Evolutionary conservation across 2,888 invertebrate species (phyloP).

Genomic region (Eumacrocentrus americanus): DNA sequence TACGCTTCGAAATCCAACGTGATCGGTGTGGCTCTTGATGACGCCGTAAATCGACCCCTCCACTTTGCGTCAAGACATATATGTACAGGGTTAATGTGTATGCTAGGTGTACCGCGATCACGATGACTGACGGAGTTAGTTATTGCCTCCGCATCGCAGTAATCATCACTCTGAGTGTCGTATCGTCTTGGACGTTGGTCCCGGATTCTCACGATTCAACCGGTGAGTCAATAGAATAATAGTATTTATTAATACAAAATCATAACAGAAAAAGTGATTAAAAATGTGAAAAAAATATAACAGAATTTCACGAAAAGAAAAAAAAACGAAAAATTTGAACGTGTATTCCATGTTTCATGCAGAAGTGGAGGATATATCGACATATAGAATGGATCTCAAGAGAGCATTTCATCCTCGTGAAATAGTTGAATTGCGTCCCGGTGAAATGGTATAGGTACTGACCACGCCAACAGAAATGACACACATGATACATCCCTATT

Average conservation of each 20-base stretch:
- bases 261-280: neutral
- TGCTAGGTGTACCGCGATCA: conserved; percentile 39
- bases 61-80: conserved; percentile 31
- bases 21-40: neutral
- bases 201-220: conserved; percentile 24
- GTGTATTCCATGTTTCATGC: neutral
- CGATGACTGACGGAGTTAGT: conserved; percentile 41
- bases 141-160: conserved; percentile 37
- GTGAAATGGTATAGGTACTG: neutral
- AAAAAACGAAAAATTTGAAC: neutral
- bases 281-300: neutral
- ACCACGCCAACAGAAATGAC: no score
- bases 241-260: conserved; percentile 12
- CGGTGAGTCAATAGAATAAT: conserved; percentile 34
- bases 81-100: conserved; percentile 39
- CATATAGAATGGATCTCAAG: neutral
- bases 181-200: no score
- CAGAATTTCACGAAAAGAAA: neutral
- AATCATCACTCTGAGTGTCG: conserved; percentile 32
- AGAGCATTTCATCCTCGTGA: neutral
- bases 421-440: neutral
- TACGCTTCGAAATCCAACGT: conserved; percentile 25
- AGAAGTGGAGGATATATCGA: no score
- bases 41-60: conserved; percentile 36
- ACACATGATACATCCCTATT: neutral